A percentile compares a stretch with the other conserved stretches of the same genome.
Conservation (phyloP, 2,113 vertebrate species). For the Elanoides forficatus region DNA sequence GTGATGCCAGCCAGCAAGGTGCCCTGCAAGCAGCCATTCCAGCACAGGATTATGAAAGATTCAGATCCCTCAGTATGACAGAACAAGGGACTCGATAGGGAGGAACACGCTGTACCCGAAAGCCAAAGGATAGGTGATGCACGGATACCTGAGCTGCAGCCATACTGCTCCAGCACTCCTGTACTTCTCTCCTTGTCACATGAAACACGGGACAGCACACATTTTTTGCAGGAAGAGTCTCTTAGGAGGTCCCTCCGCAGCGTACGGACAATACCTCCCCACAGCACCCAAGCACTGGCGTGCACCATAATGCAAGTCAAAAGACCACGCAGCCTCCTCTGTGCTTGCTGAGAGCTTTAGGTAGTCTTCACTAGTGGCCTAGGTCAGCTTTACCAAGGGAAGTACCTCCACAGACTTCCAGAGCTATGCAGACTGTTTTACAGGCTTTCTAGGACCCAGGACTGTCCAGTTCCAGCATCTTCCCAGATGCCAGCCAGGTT, state of each 20-base stretch:
- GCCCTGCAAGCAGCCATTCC: neutral
- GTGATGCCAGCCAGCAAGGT: constrained; percentile 2
- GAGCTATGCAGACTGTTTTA: neutral
- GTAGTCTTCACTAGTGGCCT: neutral
- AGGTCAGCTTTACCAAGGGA: neutral
- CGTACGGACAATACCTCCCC: neutral
- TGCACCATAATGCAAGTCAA: neutral
- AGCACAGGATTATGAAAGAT: neutral
- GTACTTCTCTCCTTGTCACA: neutral
- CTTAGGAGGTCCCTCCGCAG: neutral
- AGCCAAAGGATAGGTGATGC: neutral
- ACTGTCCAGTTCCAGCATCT: neutral
- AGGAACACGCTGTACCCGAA: neutral
- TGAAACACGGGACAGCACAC: neutral
- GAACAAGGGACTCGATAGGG: neutral
- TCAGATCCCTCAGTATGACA: neutral
- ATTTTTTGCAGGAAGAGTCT: neutral
- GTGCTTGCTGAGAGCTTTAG: neutral
- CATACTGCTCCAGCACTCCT: neutral
- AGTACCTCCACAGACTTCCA: neutral
- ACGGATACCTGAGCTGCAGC: neutral
- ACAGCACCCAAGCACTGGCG: neutral
- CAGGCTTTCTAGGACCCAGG: neutral
- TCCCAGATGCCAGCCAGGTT: neutral
- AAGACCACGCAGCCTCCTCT: neutral